A percentile compares a stretch with the other conserved stretches of the same genome.
phyloP scores from a whole-genome alignment of 2,113 vertebrate genomes.

The Anarhynchus alexandrinus region DNA sequence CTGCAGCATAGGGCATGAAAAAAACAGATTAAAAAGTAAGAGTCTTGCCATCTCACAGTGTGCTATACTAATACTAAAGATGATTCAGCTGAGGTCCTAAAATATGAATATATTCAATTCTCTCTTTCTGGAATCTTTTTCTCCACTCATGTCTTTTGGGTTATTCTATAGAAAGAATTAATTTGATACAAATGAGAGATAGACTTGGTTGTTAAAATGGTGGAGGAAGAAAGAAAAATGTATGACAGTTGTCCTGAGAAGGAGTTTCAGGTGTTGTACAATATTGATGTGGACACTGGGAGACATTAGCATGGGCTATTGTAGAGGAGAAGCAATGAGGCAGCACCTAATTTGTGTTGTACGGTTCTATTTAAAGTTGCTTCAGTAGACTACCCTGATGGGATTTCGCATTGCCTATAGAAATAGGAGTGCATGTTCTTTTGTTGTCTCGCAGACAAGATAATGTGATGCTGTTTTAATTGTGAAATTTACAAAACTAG shows the following conservation, averaged over 20 bases:
- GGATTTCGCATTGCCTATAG: neutral
- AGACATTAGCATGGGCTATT: neutral
- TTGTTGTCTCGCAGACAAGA: neutral
- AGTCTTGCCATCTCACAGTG: neutral
- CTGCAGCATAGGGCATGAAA: neutral
- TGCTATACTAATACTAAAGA: neutral
- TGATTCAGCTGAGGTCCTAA: neutral
- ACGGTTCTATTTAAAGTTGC: neutral
- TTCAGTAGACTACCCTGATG: neutral
- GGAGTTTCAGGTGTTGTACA: neutral
- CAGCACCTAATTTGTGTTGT: neutral
- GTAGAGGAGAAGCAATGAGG: neutral
- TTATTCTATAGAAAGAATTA: neutral
- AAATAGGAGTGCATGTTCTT: neutral
- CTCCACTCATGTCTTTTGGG: neutral
- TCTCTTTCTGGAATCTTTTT: neutral
- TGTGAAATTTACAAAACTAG: neutral
- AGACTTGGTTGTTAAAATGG: neutral
- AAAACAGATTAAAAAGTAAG: neutral
- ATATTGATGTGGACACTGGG: neutral
- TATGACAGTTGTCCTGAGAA: neutral
- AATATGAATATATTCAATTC: neutral
- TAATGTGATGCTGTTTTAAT: neutral
- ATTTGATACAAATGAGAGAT: neutral
- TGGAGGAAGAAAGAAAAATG: neutral